Percentiles rank a stretch among this genome's conserved stretches.
These are phyloP conservation scores for Campoplex nolae DNA, from an alignment of 2,888 invertebrate genomes.

Conservation along the genomic window DNA sequence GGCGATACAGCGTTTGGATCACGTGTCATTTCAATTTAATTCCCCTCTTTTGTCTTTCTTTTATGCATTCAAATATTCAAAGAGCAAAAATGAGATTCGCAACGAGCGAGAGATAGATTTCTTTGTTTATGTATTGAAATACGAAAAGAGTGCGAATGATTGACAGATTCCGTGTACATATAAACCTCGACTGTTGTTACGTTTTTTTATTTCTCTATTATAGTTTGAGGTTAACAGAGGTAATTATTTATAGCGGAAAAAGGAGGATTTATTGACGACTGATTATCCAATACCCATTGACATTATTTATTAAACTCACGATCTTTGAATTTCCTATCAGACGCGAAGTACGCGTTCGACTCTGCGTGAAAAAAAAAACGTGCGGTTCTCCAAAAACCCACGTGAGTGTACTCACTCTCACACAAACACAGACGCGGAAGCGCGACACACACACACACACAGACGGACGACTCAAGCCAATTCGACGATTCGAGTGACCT, in stretches of 20 bases:
- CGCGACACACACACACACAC: background rate
- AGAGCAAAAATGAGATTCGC: too few species aligned
- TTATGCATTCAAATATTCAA: background rate
- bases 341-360: background rate
- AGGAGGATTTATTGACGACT: background rate
- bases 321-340: background rate
- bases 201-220: too few species aligned
- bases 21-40: slow-evolving; percentile 28
- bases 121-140: too few species aligned
- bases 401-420: background rate
- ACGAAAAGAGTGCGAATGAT: background rate
- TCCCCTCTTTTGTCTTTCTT: background rate
- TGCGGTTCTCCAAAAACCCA: background rate
- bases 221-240: background rate
- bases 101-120: too few species aligned
- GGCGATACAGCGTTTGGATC: slow-evolving; percentile 56
- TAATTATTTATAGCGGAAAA: slow-evolving; percentile 5
- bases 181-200: slow-evolving; percentile 9
- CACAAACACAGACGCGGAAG: background rate
- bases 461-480: background rate
- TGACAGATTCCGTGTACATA: slow-evolving; percentile 1
- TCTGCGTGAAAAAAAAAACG: background rate
- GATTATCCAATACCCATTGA: background rate
- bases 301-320: background rate
- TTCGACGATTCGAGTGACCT: background rate